These are phyloP conservation scores for Clarias platycephalus DNA, from an alignment of 2,797 vertebrate species.

Conservation along the genomic window DNA sequence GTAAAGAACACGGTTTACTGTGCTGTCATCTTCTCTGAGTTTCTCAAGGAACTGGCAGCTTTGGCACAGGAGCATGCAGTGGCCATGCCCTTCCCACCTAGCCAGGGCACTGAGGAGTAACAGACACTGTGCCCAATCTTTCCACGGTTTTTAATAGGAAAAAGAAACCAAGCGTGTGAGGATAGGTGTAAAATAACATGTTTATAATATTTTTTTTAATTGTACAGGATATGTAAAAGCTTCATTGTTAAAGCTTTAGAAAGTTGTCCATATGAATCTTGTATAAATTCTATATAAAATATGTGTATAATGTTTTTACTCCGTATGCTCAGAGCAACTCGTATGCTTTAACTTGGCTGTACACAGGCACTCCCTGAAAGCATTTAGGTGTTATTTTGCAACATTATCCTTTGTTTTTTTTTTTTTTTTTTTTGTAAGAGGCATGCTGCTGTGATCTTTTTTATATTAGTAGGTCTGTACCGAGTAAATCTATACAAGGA, in stretches of 20 bases:
- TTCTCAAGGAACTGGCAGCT: constrained; percentile 94
- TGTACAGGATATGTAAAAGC: constrained; percentile 48
- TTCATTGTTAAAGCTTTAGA: constrained; percentile 60
- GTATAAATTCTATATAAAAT: constrained; percentile 74
- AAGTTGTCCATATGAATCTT: constrained; percentile 62
- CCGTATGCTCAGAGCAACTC: constrained; percentile 53
- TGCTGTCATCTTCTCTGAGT: constrained; percentile 92
- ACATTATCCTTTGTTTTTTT: constrained; percentile 2
- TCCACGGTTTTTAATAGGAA: constrained; percentile 8
- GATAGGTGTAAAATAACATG: constrained; percentile 43
- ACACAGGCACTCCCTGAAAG: constrained; percentile 60
- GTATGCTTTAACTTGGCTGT: constrained; percentile 61
- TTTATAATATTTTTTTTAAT: constrained; percentile 49
- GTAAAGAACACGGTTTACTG: constrained; percentile 96
- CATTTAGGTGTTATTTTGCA: constrained; percentile 36
- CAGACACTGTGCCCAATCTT: constrained; percentile 3
- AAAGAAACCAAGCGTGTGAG: background rate
- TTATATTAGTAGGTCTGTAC: constrained; percentile 20
- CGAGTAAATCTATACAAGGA: constrained; percentile 4
- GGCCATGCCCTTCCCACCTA: constrained; percentile 81
- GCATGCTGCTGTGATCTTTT: constrained; percentile 43
- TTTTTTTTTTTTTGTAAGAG: background rate
- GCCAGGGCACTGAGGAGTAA: constrained; percentile 79
- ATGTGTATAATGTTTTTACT: constrained; percentile 67
- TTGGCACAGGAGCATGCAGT: constrained; percentile 92